Conservation (phyloP, 2,797 vertebrate species). For the Yasuhikotakia modesta region DNA sequence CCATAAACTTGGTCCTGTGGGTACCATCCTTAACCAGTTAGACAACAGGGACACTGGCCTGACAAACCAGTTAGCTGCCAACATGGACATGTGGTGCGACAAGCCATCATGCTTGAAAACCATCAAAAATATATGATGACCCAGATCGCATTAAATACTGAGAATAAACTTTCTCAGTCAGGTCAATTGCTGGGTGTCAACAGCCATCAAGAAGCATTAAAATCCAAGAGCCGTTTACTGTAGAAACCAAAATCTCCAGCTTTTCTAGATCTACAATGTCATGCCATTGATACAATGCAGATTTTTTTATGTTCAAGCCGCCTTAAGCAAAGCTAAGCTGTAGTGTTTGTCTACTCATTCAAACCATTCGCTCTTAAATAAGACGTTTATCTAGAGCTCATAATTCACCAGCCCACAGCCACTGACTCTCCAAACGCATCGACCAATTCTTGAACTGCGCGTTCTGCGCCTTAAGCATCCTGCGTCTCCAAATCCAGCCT, state of each 20-base stretch:
- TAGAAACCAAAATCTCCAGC: background rate
- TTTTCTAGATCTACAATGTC: background rate
- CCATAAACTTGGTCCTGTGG: background rate
- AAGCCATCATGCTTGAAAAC: background rate
- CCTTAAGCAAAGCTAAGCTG: background rate
- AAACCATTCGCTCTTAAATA: background rate
- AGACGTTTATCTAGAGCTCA: background rate
- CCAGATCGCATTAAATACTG: background rate
- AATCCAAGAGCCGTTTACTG: background rate
- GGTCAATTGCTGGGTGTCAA: background rate
- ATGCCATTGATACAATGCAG: background rate
- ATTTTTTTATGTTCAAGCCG: background rate
- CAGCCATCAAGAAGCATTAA: background rate
- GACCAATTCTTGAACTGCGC: too few relatives aligned
- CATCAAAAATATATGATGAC: background rate
- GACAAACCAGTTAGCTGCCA: background rate
- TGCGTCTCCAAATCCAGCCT: background rate
- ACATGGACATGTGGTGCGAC: background rate
- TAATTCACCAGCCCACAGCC: background rate
- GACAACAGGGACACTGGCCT: too few relatives aligned
- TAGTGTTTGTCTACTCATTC: too few relatives aligned
- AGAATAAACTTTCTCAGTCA: background rate
- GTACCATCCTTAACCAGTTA: background rate
- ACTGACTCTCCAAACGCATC: background rate
- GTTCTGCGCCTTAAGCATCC: too few relatives aligned